Base-by-base conservation (phyloP, 2,888 invertebrate species). In the Camptogramma bilineatum region DNA sequence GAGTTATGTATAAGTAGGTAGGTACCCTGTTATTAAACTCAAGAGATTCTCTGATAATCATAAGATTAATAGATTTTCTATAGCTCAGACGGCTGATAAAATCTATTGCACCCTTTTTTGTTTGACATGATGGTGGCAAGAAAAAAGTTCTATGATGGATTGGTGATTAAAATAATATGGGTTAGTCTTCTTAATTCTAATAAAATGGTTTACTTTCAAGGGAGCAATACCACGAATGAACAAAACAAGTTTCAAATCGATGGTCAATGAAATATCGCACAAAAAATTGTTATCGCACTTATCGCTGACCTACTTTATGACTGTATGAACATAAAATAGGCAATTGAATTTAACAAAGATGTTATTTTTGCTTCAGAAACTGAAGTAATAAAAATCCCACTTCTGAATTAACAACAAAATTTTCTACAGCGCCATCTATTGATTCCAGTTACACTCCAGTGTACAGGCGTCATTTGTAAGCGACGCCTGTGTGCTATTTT, bases 341-440 rank as follows among this genome's bases (percentile, higher is more conserved):
- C 34, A 39, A 39, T 39, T 39, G 3, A 28, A 28, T 52, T 19
- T 42, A 13, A 31, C 4, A 10, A 31, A 24, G 28, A 28, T 16
- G 17, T 17, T 17, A 44, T 44, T 44, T 16, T 44, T 44, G 44
- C 16, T 17, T 4, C 16, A 42, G 44, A 16, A 44, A 44, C 44
- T 31, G 18, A 47, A 55, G 18, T 24, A 52, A 16, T n/a, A 51
- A 28, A 31, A 58, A 52, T 44, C 13, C 28, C 42, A 58, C 52
- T 34, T 60, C 46, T 39, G 50, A 59, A 58, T 42, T 39, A 64
- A 47, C n/a, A 18, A 55, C 19, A 18, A 18, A 13, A 52, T 59
- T 54, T 59, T 19, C 39, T 17, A 52, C 52, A 82, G 72, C 86
- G 86, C 86, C 87, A 84, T 86, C 87, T 87, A 75, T 74, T 59